Conservation (phyloP, 2,888 invertebrate genomes). For the Lasioglossum zephyrum region DNA sequence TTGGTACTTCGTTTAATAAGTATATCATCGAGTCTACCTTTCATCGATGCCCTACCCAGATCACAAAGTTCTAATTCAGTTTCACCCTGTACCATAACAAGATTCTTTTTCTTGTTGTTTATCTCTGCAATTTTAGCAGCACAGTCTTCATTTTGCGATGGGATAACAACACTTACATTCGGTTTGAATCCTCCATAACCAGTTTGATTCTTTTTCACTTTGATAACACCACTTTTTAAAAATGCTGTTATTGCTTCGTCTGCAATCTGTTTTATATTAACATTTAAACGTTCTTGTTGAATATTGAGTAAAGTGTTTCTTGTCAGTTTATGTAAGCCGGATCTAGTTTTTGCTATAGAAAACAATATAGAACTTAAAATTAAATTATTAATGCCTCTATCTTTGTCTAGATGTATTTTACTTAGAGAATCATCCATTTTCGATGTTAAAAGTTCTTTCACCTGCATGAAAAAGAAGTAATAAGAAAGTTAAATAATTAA, state of each 20-base stretch:
- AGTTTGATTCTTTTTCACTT: conserved; percentile 63
- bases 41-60: conserved; percentile 93
- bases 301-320: conserved; percentile 88
- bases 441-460: conserved; percentile 86
- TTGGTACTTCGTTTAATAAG: background rate
- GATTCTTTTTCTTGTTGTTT: conserved; percentile 38
- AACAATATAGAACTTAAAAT: conserved; percentile 90
- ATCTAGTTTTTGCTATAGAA: conserved; percentile 86
- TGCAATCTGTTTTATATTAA: conserved; percentile 83
- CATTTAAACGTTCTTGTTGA: conserved; percentile 85
- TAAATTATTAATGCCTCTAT: conserved; percentile 87
- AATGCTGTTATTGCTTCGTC: conserved; percentile 84
- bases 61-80: conserved; percentile 87
- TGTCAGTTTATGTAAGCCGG: conserved; percentile 86
- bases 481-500: conserved; percentile 1
- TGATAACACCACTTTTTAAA: conserved; percentile 84
- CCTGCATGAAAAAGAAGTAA: conserved; percentile 74
- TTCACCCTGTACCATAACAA: conserved; percentile 79
- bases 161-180: conserved; percentile 77
- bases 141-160: conserved; percentile 69
- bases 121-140: conserved; percentile 16
- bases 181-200: conserved; percentile 65
- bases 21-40: conserved; percentile 85
- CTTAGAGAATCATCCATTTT: conserved; percentile 89
- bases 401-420: conserved; percentile 86